Evolutionary conservation across 2,113 vertebrate genomes (phyloP), one percentile per base, ranked within the genome.

Genomic region (Cryptomyrus ogoouensis): DNA sequence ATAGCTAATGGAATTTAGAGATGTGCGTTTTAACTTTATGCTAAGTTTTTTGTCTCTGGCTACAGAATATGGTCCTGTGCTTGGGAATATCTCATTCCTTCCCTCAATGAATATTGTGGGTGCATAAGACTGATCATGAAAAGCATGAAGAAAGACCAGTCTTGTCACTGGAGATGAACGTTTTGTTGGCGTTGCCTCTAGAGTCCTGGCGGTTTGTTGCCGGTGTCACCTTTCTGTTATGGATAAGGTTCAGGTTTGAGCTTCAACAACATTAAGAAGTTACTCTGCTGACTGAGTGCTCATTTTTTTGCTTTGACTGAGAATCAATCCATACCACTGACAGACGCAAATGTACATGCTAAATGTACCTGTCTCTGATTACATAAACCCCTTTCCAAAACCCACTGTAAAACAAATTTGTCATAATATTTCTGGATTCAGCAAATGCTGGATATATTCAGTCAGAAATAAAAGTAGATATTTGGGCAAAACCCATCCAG

Each of bases 61-160:
- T 84, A 84, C 19, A 83, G 42, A 24, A 83, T 83, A 17, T 44
- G 77, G 35, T 83, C 77, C 31, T 35, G 21, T 88, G 19, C 24
- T 88, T 88, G 53, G 87, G 50, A 58, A 88, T 27, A 27, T 66
- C 53, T 46, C 24, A 53, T n/a, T 42, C 53, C 53, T 58, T 53
- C 7, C 27, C 10, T 27, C 15, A 27, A 2, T 88, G 53, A 88
- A 88, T 66, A 31, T 42, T 46, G 47, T 42, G 31, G 52, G 56
- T 10, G n/a, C 17, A 58, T 12, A 13, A 62, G 35, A 44, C 7
- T 24, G 27, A 21, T 46, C 27, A 3, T 44, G 31, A 44, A 62
- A 88, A 88, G 31, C 53, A 88, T 62, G 87, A 88, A 53, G 87
- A 88, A 44, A 88, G 35, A 44, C 87, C 52, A 31, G 87, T 88